Evolutionary conservation across 2,797 vertebrate genomes (phyloP).

Genomic region (Bryconaethiops microstoma): DNA sequence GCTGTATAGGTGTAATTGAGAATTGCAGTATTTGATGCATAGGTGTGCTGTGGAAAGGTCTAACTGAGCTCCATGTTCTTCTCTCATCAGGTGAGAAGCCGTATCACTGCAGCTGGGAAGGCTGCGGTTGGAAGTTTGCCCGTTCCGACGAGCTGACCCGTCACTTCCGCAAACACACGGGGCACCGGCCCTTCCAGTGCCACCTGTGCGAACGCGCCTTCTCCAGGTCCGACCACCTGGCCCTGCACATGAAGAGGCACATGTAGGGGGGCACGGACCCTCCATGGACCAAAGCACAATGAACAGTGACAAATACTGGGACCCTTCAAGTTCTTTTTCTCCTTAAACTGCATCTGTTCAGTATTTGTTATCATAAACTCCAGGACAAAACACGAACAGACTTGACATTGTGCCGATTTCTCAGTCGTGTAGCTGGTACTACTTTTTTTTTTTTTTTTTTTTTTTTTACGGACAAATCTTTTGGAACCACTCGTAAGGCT

Average conservation of each 20-base stretch:
- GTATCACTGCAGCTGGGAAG: slow-evolving; percentile 98
- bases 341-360: slow-evolving; percentile 50
- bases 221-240: slow-evolving; percentile 96
- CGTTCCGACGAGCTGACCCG: slow-evolving; percentile 96
- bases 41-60: no score
- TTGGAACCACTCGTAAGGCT: slow-evolving; percentile 61
- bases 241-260: slow-evolving; percentile 98
- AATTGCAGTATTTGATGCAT: no score
- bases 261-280: slow-evolving; percentile 71
- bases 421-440: slow-evolving; percentile 78
- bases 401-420: slow-evolving; percentile 55
- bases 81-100: slow-evolving; percentile 91
- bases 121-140: slow-evolving; percentile 99
- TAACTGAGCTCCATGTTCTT: neutral
- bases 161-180: slow-evolving; percentile 98
- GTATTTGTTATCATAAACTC: slow-evolving; percentile 43
- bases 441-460: slow-evolving; percentile 56
- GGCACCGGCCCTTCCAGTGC: slow-evolving; percentile 98
- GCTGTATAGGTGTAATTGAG: no score
- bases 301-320: slow-evolving; percentile 24
- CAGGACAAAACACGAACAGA: slow-evolving; percentile 48
- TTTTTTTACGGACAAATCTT: neutral
- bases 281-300: slow-evolving; percentile 40
- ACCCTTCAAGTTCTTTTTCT: slow-evolving; percentile 43
- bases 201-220: slow-evolving; percentile 97